Percentiles rank a stretch among this genome's conserved stretches.
phyloP scores from a whole-genome alignment of 2,113 vertebrate species.

The Dipodomys ordii region DNA sequence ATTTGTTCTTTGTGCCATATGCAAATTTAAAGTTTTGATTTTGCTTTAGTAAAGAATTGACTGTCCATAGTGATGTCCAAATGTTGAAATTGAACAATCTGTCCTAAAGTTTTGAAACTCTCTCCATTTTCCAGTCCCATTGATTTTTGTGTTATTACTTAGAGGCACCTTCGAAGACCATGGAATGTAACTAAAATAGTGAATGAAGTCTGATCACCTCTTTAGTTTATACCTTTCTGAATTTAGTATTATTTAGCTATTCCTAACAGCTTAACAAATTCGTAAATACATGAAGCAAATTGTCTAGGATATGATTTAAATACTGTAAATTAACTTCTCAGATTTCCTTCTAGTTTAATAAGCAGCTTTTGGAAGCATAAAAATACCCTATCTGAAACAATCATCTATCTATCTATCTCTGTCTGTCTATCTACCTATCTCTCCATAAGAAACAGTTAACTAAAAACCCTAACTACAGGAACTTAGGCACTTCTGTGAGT shows the following conservation, averaged over 20 bases:
- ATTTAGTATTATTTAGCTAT: neutral
- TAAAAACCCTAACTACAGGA: no score
- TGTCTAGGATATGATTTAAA: neutral
- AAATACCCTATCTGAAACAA: no score
- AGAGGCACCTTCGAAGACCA: neutral
- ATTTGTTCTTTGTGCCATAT: constrained; percentile 49
- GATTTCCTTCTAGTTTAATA: neutral
- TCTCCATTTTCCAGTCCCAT: neutral
- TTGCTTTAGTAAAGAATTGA: constrained; percentile 44
- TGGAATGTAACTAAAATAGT: neutral
- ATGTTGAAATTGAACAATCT: neutral
- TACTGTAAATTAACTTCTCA: neutral
- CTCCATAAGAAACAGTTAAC: no score
- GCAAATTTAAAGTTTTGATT: constrained; percentile 31
- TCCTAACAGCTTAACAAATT: neutral
- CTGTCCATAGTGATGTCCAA: constrained; percentile 13
- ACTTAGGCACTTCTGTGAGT: no score
- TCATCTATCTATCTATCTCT: no score
- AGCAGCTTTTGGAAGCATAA: neutral
- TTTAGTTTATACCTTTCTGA: constrained; percentile 20
- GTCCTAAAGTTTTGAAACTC: neutral
- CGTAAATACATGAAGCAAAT: neutral
- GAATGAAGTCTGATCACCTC: neutral
- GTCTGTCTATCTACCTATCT: no score
- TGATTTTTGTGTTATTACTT: neutral